A percentile compares a stretch with the other conserved stretches of the same genome.
Conservation (phyloP, 2,888 invertebrate species). For the Caenorhabditis plicata region DNA sequence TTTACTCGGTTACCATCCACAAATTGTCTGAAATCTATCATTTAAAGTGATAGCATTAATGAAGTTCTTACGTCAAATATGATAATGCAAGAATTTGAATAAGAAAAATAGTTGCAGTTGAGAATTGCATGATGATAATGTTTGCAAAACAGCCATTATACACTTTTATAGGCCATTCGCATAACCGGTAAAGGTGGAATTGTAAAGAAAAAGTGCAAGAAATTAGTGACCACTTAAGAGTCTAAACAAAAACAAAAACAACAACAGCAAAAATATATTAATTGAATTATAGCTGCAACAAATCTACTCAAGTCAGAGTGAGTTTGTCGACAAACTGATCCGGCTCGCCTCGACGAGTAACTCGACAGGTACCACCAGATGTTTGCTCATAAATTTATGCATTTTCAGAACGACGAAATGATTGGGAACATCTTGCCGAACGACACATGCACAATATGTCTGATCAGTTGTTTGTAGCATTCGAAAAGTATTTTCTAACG, state of each 20-base stretch:
- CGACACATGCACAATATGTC: slow-evolving; percentile 62
- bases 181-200: background rate
- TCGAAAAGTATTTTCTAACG: slow-evolving; percentile 64
- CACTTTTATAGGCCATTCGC: background rate
- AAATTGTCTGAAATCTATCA: too few species aligned
- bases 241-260: background rate
- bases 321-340: slow-evolving; percentile 55
- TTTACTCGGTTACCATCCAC: slow-evolving; percentile 9
- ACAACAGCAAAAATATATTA: background rate
- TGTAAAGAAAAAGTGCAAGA: too few species aligned
- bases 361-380: background rate
- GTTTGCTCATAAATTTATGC: background rate
- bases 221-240: too few species aligned
- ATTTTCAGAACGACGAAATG: slow-evolving; percentile 24
- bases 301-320: slow-evolving; percentile 53
- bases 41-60: too few species aligned
- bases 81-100: too few species aligned
- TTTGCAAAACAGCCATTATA: background rate
- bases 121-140: too few species aligned
- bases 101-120: background rate
- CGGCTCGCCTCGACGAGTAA: slow-evolving; percentile 29
- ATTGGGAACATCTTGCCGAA: slow-evolving; percentile 44
- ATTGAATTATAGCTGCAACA: slow-evolving; percentile 44
- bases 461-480: slow-evolving; percentile 64
- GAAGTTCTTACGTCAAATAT: too few species aligned